These are phyloP conservation scores for Pocillopora meandrina DNA, from an alignment of 92 coral and sea anemone genomes.

Conservation along the genomic window DNA sequence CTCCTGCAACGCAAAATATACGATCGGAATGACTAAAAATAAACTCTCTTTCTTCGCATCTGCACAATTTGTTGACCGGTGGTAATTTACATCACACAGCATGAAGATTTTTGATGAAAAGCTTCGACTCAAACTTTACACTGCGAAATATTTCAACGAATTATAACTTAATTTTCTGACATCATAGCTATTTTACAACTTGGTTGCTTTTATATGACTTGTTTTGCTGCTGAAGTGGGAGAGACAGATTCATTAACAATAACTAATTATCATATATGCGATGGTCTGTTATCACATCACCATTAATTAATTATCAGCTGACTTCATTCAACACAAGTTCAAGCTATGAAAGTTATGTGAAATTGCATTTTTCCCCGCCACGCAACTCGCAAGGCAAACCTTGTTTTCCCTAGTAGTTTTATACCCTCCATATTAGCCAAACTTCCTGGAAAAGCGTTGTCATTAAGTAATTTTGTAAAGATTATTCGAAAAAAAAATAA, in stretches of 20 bases:
- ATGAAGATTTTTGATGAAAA: too few relatives aligned
- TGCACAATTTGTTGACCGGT: background rate
- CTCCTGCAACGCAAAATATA: conserved; percentile 47
- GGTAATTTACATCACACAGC: background rate
- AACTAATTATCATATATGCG: conserved; percentile 20
- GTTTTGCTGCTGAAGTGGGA: background rate
- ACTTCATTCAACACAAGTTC: background rate
- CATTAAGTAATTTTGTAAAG: too few relatives aligned
- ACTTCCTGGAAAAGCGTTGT: background rate
- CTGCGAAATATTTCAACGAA: too few relatives aligned
- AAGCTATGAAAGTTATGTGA: background rate
- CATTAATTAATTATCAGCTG: conserved; percentile 20
- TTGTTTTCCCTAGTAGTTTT: background rate
- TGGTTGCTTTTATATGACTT: background rate
- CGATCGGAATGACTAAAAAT: conserved; percentile 44
- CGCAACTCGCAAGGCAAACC: background rate
- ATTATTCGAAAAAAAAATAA: too few relatives aligned
- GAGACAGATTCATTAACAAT: background rate
- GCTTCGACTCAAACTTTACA: too few relatives aligned
- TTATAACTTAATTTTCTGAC: too few relatives aligned
- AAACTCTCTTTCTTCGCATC: background rate
- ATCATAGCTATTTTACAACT: background rate
- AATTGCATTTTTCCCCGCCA: background rate
- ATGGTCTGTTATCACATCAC: conserved; percentile 8
- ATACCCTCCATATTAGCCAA: background rate